Percentiles rank a stretch among this genome's conserved stretches.
Conservation (phyloP, 2,888 invertebrate genomes). For the Sarcophaga caerulescens region DNA sequence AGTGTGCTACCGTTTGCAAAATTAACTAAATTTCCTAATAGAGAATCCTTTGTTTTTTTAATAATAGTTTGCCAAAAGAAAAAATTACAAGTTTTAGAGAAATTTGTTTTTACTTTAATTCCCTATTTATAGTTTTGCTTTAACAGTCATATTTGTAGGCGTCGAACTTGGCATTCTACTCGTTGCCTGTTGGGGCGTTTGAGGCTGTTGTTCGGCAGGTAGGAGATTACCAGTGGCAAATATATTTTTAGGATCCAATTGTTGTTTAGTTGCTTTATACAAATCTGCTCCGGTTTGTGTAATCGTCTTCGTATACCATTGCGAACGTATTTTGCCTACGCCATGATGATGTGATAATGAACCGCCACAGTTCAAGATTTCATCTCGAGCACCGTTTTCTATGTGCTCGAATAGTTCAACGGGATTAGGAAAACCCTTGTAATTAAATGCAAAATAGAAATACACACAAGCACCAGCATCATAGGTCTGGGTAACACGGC, state of each 20-base stretch:
- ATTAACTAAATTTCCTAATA: background rate
- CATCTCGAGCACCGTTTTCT: constrained; percentile 93
- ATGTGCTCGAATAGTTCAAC: constrained; percentile 92
- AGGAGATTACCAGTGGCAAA: constrained; percentile 93
- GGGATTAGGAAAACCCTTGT: constrained; percentile 84
- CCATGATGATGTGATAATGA: constrained; percentile 98
- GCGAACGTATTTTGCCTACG: constrained; percentile 94
- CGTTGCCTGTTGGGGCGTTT: background rate
- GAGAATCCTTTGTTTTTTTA: background rate
- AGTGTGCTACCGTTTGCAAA: background rate
- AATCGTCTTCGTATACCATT: constrained; percentile 93
- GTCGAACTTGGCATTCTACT: constrained; percentile 5
- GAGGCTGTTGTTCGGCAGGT: constrained; percentile 61
- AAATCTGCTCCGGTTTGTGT: constrained; percentile 90
- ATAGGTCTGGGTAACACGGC: constrained; percentile 97
- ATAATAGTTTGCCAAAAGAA: background rate
- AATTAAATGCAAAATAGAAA: constrained; percentile 94
- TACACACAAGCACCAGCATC: constrained; percentile 98
- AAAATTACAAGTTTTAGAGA: background rate
- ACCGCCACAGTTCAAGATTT: constrained; percentile 90
- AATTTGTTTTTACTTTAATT: background rate
- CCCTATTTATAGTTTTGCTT: constrained; percentile 74
- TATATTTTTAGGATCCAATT: constrained; percentile 96
- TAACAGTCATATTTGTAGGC: constrained; percentile 46
- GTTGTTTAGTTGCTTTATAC: constrained; percentile 90